A percentile compares a stretch with the other conserved stretches of the same genome.
Evolutionary conservation across 2,888 invertebrate species (phyloP).

Genomic region (Allophyes oxyacanthae): DNA sequence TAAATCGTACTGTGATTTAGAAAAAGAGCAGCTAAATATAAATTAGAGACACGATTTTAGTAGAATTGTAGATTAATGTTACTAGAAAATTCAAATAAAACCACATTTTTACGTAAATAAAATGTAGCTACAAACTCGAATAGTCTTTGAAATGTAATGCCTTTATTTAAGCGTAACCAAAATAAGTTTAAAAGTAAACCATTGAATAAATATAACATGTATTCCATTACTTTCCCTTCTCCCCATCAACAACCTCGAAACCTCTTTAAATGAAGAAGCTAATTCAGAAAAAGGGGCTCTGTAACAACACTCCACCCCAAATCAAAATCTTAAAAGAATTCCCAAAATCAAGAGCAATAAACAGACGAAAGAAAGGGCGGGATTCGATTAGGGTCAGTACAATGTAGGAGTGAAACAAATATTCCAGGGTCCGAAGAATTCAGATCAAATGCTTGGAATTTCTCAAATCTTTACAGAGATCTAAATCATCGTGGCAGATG

Average conservation of each 20-base stretch:
- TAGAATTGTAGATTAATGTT: too few relatives aligned
- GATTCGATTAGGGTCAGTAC: conserved; percentile 10
- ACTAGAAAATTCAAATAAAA: too few relatives aligned
- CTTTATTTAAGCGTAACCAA: too few relatives aligned
- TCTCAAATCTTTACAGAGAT: conserved; percentile 4
- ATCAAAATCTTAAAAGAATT: conserved; percentile 17
- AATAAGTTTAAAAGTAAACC: background rate
- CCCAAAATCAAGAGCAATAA: conserved; percentile 19
- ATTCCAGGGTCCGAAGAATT: conserved; percentile 9
- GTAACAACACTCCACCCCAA: conserved; percentile 10
- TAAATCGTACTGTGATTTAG: too few relatives aligned
- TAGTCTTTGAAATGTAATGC: too few relatives aligned
- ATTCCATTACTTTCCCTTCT: conserved; percentile 2
- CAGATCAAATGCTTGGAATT: conserved; percentile 17
- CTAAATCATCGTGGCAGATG: conserved; percentile 15
- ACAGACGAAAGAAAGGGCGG: conserved; percentile 1
- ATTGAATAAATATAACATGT: conserved; percentile 11
- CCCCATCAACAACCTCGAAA: conserved; percentile 1
- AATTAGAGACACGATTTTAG: too few relatives aligned
- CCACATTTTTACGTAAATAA: too few relatives aligned
- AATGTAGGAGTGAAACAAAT: conserved; percentile 19
- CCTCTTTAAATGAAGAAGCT: conserved; percentile 24
- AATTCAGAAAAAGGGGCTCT: conserved; percentile 9
- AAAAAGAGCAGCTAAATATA: too few relatives aligned
- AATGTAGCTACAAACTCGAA: too few relatives aligned